Percentiles rank a stretch among this genome's conserved stretches.
Evolutionary conservation across 2,797 vertebrate species (phyloP).

Genomic region (Ptychadena robeensis): DNA sequence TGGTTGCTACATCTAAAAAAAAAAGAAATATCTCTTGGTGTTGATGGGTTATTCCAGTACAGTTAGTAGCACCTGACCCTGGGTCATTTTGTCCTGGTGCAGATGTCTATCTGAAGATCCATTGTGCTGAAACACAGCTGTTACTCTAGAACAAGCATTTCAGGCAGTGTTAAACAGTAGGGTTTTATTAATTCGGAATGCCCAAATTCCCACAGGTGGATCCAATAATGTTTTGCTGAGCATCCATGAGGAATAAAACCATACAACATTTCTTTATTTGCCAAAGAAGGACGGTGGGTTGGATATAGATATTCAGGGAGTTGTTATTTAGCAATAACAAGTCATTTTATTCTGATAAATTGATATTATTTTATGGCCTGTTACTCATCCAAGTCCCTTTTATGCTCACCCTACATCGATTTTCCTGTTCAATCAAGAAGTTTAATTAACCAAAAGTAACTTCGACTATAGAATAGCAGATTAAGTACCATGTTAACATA

Average conservation of each 20-base stretch:
- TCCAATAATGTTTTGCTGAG: background rate
- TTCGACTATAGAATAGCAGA: too few species aligned
- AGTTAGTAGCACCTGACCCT: background rate
- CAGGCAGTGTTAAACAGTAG: background rate
- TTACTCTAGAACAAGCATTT: background rate
- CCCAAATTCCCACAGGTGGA: constrained; percentile 13
- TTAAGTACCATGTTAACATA: too few species aligned
- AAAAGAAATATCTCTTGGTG: too few species aligned
- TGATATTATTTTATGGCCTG: constrained; percentile 18
- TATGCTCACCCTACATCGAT: too few species aligned
- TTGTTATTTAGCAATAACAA: background rate
- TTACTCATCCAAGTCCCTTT: too few species aligned
- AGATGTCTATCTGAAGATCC: background rate
- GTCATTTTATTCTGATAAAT: background rate
- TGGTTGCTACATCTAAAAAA: too few species aligned
- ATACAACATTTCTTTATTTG: constrained; percentile 16
- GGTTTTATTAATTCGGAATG: constrained; percentile 5
- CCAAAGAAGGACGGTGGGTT: constrained; percentile 20
- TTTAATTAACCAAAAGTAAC: too few species aligned
- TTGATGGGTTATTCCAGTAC: too few species aligned
- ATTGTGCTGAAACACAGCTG: background rate
- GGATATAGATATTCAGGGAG: background rate
- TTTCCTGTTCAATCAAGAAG: too few species aligned
- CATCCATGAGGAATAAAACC: constrained; percentile 11
- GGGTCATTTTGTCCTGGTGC: background rate